Evolutionary conservation across 2,113 vertebrate species (phyloP), one percentile per base, ranked within the genome.

Genomic region (Onychostoma macrolepis): DNA sequence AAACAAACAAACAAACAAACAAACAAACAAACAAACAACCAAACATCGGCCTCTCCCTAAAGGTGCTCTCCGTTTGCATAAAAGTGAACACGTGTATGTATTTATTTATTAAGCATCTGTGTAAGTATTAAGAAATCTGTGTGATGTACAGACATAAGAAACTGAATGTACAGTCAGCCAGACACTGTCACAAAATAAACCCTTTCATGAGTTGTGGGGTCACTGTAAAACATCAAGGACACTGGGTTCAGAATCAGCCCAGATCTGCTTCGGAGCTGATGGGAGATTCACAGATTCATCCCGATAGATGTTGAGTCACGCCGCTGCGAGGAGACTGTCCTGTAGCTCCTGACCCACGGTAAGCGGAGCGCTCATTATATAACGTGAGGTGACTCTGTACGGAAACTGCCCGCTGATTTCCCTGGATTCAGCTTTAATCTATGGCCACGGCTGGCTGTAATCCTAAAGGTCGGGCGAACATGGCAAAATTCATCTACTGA

Each of bases 221-320:
- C 72, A 45, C 6, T 15, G 72, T 24, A 33, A 79, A 41, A 4
- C 78, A n/a, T 61, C 21, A 80, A 80, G 78, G 78, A 56, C 78
- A 26, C 13, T 13, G 4, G 2, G 24, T 10, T 36, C 33, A 36
- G 56, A 17, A 61, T 36, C 30, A 80, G 12, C 77, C 24, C 50
- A n/a, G 5, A 58, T n/a, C 15, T 21, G n/a, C 26, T 33, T 53
- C 21, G 24, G 6, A 76, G 58, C 50, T 78, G 84, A 26, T 50
- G 84, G 33, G 33, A 48, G 43, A 24, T 45, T 15, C 15, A 30
- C 36, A 21, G 21, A 79, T 65, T 85, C 28, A 17, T 78, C 26
- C 38, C 9, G 84, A 65, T 78, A 38, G 56, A 36, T 21, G 61
- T 50, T 86, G 85, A 86, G 77, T 86, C 77, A 86, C 26, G 33